Conservation (phyloP, 2,797 vertebrate genomes). For the Loris lydekkerianus region DNA sequence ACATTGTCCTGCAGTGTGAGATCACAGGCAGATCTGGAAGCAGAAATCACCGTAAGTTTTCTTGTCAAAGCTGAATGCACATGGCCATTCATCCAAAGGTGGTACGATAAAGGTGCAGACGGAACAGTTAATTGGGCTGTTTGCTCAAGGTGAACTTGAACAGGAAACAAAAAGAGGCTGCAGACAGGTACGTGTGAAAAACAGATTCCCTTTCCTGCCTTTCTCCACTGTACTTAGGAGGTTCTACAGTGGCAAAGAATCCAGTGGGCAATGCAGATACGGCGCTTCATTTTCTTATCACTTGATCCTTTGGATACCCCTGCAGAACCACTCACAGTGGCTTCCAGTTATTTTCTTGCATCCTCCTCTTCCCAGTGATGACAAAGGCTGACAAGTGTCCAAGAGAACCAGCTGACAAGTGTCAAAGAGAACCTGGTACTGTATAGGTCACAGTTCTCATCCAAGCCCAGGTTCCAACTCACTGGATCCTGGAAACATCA, state of each 20-base stretch:
- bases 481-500: not conserved
- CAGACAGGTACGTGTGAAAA: not conserved
- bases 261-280: no score
- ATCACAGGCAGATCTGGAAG: conserved; percentile 52
- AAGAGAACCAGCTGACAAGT: not conserved
- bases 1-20: conserved; percentile 39
- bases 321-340: not conserved
- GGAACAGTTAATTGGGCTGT: not conserved
- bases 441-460: not conserved
- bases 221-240: no score
- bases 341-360: rapidly evolving
- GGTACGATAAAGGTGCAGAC: not conserved
- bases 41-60: not conserved
- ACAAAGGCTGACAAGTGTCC: no score
- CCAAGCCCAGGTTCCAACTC: not conserved
- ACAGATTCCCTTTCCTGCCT: not conserved
- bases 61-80: not conserved
- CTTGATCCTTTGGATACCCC: not conserved
- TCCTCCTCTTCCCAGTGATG: not conserved
- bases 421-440: not conserved
- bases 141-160: conserved; percentile 35
- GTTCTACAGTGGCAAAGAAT: not conserved
- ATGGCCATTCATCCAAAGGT: not conserved
- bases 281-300: not conserved
- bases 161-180: not conserved